Conservation (phyloP, 2,113 vertebrate genomes). For the Melierax canorus region DNA sequence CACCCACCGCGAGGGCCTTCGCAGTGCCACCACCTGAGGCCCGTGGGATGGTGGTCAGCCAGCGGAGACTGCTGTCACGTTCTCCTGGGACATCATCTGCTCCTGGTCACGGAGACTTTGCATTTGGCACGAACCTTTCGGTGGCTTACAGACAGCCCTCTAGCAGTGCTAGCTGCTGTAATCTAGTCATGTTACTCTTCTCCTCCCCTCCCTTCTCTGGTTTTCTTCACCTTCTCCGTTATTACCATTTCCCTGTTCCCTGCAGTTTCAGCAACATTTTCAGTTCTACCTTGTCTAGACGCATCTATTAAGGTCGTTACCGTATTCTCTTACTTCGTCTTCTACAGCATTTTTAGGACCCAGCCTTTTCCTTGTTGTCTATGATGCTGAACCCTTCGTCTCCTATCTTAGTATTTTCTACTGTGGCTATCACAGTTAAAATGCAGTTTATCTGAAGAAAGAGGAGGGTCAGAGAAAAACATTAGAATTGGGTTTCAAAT, state of each 20-base stretch:
- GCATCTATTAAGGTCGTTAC: not conserved
- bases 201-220: not conserved
- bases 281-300: not conserved
- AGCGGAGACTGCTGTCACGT: not conserved
- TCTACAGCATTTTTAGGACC: not conserved
- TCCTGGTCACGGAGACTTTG: accelerated
- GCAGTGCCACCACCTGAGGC: not conserved
- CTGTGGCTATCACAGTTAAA: not conserved
- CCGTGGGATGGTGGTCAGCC: accelerated
- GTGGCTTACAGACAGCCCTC: not conserved
- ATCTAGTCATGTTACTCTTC: not conserved
- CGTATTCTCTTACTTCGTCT: not conserved
- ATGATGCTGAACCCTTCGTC: not conserved
- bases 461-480: accelerated
- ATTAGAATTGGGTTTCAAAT: not conserved
- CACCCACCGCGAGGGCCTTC: accelerated
- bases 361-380: not conserved
- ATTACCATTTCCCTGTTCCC: not conserved
- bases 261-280: not conserved
- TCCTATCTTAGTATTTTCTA: not conserved
- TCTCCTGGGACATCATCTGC: not conserved
- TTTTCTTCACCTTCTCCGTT: not conserved
- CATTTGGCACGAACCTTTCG: accelerated
- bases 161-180: not conserved
- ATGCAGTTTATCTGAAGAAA: not conserved